These are phyloP conservation scores for Paelopatides confundens DNA, from an alignment of 53 echinoderm and acorn worm genomes.

Conservation along the genomic window DNA sequence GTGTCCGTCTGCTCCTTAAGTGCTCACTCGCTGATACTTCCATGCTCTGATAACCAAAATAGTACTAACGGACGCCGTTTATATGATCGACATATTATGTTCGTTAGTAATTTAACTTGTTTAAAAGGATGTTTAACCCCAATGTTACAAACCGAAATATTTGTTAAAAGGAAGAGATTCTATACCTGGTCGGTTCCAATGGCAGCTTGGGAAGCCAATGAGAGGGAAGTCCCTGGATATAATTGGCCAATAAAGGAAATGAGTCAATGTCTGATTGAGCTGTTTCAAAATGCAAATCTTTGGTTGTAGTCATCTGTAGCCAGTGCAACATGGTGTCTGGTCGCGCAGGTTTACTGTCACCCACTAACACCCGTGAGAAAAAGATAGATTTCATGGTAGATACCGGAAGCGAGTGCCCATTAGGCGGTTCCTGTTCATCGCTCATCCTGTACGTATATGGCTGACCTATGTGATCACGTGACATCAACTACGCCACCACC, in stretches of 20 bases:
- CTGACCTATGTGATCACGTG: slow-evolving; percentile 4
- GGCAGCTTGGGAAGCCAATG: background rate
- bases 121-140: background rate
- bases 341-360: slow-evolving; percentile 15
- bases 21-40: background rate
- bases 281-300: background rate
- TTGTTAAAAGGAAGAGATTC: slow-evolving; percentile 31
- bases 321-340: slow-evolving; percentile 37
- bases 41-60: background rate
- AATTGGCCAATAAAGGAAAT: slow-evolving; percentile 27
- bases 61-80: background rate
- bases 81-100: too few species aligned
- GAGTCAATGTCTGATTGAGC: slow-evolving; percentile 34
- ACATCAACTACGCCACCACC: background rate
- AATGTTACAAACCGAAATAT: slow-evolving; percentile 38
- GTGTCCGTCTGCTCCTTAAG: too few species aligned
- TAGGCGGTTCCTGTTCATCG: slow-evolving; percentile 23
- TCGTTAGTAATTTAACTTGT: too few species aligned
- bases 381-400: background rate
- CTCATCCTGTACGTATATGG: background rate
- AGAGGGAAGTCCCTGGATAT: slow-evolving; percentile 37
- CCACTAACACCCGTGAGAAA: slow-evolving; percentile 33
- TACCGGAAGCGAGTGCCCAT: slow-evolving; percentile 20
- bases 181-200: background rate
- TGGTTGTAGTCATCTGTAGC: background rate